Percentiles rank a stretch among this genome's conserved stretches.
Conservation (phyloP, 2,888 invertebrate species). For the Macrophya alboannulata region DNA sequence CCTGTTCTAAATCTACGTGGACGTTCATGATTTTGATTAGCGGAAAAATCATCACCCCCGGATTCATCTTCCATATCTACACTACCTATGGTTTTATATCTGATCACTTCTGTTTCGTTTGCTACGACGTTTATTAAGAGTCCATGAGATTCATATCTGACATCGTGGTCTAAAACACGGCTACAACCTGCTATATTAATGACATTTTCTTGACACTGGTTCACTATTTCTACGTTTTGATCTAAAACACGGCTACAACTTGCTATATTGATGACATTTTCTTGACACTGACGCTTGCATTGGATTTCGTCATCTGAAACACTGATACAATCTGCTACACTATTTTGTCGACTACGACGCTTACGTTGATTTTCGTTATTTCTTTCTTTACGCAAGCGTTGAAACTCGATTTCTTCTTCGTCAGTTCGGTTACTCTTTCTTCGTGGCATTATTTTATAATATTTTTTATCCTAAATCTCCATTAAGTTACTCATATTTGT, state of each 20-base stretch:
- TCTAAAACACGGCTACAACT: too few species aligned
- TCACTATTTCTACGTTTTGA: too few species aligned
- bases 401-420: background rate
- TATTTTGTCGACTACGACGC: background rate
- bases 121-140: background rate
- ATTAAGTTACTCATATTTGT: background rate
- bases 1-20: background rate
- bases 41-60: constrained; percentile 23
- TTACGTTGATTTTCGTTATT: background rate
- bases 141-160: background rate
- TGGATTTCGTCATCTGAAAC: background rate
- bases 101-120: background rate
- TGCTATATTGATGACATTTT: background rate
- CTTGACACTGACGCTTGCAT: background rate
- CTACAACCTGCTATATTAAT: background rate
- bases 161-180: background rate
- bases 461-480: background rate
- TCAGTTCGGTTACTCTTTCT: background rate
- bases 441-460: background rate
- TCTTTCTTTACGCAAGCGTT: background rate
- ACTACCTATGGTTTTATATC: background rate
- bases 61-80: too few species aligned
- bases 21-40: constrained; percentile 10
- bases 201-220: too few species aligned
- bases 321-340: background rate